A percentile compares a stretch with the other conserved stretches of the same genome.
Conservation (phyloP, 2,888 invertebrate species). For the Acleris laterana region DNA sequence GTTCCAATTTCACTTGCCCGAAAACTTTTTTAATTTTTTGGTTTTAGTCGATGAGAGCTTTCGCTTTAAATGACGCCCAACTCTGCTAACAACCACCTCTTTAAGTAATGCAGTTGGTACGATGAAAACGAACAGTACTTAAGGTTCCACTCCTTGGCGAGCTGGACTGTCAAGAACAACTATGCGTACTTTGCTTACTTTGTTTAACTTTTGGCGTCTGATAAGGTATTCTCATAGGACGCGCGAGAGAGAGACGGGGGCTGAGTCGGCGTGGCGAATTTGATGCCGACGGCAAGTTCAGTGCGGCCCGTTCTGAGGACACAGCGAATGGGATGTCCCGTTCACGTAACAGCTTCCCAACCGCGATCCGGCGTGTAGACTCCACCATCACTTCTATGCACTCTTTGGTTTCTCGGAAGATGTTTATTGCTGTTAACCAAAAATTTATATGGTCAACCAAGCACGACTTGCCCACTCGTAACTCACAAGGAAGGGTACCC, state of each 20-base stretch:
- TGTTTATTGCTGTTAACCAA: conserved; percentile 64
- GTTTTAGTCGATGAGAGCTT: too few relatives aligned
- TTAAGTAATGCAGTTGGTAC: too few relatives aligned
- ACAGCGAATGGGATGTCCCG: conserved; percentile 62
- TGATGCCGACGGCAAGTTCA: conserved; percentile 19
- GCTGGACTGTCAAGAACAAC: too few relatives aligned
- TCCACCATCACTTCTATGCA: conserved; percentile 67
- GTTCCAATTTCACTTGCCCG: too few relatives aligned
- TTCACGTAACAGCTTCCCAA: conserved; percentile 66
- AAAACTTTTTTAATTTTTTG: too few relatives aligned
- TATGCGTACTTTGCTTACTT: conserved; percentile 6
- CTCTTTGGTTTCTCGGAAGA: conserved; percentile 57
- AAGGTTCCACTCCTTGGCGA: too few relatives aligned
- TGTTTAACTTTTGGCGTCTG: conserved; percentile 6
- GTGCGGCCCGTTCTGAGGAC: conserved; percentile 45
- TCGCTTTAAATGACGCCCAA: too few relatives aligned
- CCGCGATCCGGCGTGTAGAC: conserved; percentile 55
- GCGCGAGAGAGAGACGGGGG: conserved; percentile 43
- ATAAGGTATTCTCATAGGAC: conserved; percentile 18
- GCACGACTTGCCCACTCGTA: too few relatives aligned
- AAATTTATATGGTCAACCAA: neutral
- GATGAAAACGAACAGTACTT: too few relatives aligned
- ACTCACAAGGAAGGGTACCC: too few relatives aligned
- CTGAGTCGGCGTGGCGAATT: conserved; percentile 40
- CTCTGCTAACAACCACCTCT: too few relatives aligned